Base-by-base conservation (phyloP, 2,797 vertebrate genomes). In the Sparus aurata region DNA sequence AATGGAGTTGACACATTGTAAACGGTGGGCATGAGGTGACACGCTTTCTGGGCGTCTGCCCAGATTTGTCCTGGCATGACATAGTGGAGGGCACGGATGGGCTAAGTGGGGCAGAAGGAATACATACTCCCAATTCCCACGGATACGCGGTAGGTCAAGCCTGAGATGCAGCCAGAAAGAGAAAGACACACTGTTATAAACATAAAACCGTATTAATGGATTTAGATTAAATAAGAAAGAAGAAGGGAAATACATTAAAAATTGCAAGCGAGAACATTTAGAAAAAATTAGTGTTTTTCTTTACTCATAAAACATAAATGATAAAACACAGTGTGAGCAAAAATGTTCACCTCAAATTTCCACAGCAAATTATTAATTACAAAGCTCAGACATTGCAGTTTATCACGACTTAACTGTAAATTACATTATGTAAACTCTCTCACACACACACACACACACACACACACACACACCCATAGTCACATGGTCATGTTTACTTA, bases 101-200 rank as follows among this genome's bases (percentile, higher is more conserved):
- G 81, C 82, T 87, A 88, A 90, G 89, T 89, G 88, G 87, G 95
- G 92, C 85, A 93, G 94, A 92, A 97, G 86, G 89, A 93, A 93
- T 92, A 98, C 98, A 94, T 98, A 99, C 97, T 97, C 96, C 97
- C 97, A 93, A 97, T 96, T 97, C 98, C 98, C 94, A 99, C 93
- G 61, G 98, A 97, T 92, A 98, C 90, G 95, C 91, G 96, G 97
- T 98, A 99, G 96, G 97, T 98, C 96, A 98, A 96, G 95, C 98
- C 98, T 98, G 96, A 92, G 96, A 95, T 92, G 96, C 96, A 94
- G 91, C 87, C 85, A 65, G 72, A 77, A 69, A 80, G 85, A 86
- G 73, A 92, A 81, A 89, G 69, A 84, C 50, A 88, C 73, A 83
- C 20, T 1, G 77, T 88, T 87, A 87, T 77, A 30, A 85, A 80